Evolutionary conservation across 2,888 invertebrate species (phyloP), one percentile per base, ranked within the genome.

Genomic region (Corythucha ciliata): DNA sequence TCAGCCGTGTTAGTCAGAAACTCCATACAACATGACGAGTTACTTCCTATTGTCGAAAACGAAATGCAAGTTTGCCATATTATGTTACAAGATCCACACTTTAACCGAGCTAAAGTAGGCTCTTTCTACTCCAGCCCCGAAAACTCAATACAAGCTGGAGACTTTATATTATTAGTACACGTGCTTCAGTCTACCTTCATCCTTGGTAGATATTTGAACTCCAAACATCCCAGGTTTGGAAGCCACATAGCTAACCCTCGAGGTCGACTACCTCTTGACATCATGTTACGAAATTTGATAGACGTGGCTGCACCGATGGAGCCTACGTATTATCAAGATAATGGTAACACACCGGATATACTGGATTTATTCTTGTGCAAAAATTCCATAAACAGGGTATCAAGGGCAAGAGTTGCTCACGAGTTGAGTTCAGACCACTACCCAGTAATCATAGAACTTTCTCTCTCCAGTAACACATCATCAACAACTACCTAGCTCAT

Each of bases 351-450:
- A 10, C 40, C 40, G 14, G 21, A 40, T 24, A 25, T 41, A 24
- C 25, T 41, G 7, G 41, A 41, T 25, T 41, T 41, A 8, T 41
- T 41, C 25, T 3, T 41, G 8, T 22, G 41, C 25, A 41, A 41
- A 4, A 41, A 39, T 22, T n/a, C 12, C 22, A 12, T n/a, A 4
- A n/a, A 21, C 21, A 39, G n/a, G 22, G 22, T 16, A 24, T 24
- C 41, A 16, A 21, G 8, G 16, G 24, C 41, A 8, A 16, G 24
- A 4, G 41, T 41, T 21, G 8, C 25, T 25, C 41, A 41, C 41
- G 41, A 41, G 24, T 21, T 41, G 25, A 41, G 41, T n/a, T 41
- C 41, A 3, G 41, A 41, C 14, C 41, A 41, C 41, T 41, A 41
- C 25, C 41, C 41, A 3, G 41, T 41, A 7, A 41, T 37, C 12